Conservation (phyloP, 2,888 invertebrate genomes). For the Drosophila buzzatii region DNA sequence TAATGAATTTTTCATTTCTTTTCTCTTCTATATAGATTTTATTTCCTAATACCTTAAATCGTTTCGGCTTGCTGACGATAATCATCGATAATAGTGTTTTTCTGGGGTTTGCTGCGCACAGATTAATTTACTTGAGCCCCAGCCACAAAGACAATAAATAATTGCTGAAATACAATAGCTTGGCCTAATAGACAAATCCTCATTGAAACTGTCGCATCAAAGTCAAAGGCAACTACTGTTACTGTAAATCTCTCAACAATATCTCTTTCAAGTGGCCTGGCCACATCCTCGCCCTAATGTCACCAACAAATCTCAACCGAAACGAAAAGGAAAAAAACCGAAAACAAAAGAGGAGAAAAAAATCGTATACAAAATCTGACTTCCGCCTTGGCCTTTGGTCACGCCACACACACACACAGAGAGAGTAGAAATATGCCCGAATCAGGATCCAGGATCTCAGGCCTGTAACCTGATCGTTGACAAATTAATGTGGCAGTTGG, state of each 20-base stretch:
- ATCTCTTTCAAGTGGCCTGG: conserved; percentile 56
- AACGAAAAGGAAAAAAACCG: conserved; percentile 6
- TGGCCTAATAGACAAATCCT: conserved; percentile 38
- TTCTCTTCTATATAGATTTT: neutral
- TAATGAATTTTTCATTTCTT: conserved; percentile 19
- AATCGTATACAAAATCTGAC: conserved; percentile 35
- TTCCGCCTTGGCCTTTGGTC: conserved; percentile 67
- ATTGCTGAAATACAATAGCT: conserved; percentile 41
- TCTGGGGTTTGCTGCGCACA: neutral
- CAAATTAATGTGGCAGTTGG: conserved; percentile 72
- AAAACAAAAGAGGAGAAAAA: conserved; percentile 3
- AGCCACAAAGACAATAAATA: conserved; percentile 9
- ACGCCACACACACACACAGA: conserved; percentile 54
- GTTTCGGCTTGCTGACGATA: conserved; percentile 20
- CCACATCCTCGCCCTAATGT: conserved; percentile 51
- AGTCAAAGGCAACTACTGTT: conserved; percentile 36
- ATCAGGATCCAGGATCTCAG: conserved; percentile 54
- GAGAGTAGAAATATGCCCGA: conserved; percentile 17
- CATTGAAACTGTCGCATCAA: conserved; percentile 55
- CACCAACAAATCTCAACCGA: conserved; percentile 37
- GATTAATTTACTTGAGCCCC: conserved; percentile 28
- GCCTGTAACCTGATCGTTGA: conserved; percentile 66
- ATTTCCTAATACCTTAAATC: conserved; percentile 11
- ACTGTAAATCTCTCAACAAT: conserved; percentile 45
- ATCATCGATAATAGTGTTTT: conserved; percentile 11